A percentile compares a stretch with the other conserved stretches of the same genome.
Conservation (phyloP, 1,140 invertebrate genomes). For the Caligus rogercresseyi region DNA sequence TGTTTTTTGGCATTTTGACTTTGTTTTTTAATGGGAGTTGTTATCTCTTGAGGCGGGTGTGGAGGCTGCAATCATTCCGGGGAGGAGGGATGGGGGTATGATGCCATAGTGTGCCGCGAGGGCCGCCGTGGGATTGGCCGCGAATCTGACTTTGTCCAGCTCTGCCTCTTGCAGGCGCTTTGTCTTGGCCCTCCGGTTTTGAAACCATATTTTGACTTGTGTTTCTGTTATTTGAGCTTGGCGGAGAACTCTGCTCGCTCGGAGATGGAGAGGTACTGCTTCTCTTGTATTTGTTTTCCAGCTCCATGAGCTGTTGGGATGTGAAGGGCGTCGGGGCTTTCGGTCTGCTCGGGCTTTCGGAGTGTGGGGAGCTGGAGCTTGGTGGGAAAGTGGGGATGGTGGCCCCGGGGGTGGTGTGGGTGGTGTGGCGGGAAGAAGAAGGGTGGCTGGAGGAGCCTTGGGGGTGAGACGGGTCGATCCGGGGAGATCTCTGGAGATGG, state of each 20-base stretch:
- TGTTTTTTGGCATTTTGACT: too few species aligned
- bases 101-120: slow-evolving; percentile 8
- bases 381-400: background rate
- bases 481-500: background rate
- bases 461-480: background rate
- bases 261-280: slow-evolving; percentile 45
- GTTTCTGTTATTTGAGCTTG: slow-evolving; percentile 44
- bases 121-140: slow-evolving; percentile 22
- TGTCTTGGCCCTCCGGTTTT: slow-evolving; percentile 40
- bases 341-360: slow-evolving; percentile 45
- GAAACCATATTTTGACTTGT: slow-evolving; percentile 44
- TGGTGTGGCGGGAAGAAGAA: background rate
- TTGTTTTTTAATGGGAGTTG: too few species aligned
- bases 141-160: slow-evolving; percentile 29
- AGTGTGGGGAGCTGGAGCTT: slow-evolving; percentile 26
- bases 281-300: slow-evolving; percentile 46
- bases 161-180: slow-evolving; percentile 41
- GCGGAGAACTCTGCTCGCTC: slow-evolving; percentile 46
- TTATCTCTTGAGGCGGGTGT: background rate
- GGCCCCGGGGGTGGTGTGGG: background rate
- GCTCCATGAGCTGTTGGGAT: slow-evolving; percentile 41
- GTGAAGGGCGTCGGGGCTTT: slow-evolving; percentile 49
- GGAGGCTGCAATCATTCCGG: slow-evolving; percentile 3
- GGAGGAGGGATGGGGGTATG: slow-evolving; percentile 17
- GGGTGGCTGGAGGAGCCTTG: background rate